These are phyloP conservation scores for Aleadryas rufinucha DNA, from an alignment of 2,113 vertebrate species.

Conservation along the genomic window DNA sequence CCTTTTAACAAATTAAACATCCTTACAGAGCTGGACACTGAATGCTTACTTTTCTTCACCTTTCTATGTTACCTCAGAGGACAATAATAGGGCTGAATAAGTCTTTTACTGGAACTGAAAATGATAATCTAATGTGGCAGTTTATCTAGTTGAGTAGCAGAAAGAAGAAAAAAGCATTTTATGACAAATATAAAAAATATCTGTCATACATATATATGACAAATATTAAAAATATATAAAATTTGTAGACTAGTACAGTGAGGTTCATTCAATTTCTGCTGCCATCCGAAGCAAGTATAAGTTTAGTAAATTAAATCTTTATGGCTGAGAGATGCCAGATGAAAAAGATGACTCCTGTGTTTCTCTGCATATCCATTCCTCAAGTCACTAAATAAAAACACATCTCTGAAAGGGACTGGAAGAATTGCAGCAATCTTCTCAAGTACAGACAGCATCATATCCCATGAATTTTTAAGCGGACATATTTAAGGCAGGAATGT, in stretches of 20 bases:
- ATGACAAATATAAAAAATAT: not conserved
- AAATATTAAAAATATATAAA: not conserved
- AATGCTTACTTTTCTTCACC: not conserved
- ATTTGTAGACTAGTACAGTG: not conserved
- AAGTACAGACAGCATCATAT: not conserved
- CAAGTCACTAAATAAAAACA: not conserved
- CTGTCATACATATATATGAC: not conserved
- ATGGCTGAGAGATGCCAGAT: not conserved
- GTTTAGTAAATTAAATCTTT: not conserved
- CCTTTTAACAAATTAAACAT: not conserved
- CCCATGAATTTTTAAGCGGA: not conserved
- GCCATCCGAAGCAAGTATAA: not conserved
- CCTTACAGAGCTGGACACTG: not conserved
- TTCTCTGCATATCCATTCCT: not conserved
- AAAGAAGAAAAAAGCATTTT: not conserved
- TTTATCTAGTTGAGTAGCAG: not conserved
- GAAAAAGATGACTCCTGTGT: not conserved
- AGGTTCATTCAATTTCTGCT: not conserved
- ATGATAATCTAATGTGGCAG: not conserved
- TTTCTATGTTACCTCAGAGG: not conserved
- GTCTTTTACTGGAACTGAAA: not conserved
- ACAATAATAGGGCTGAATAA: not conserved
- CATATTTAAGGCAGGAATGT: not conserved
- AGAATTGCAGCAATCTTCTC: conserved; percentile 16
- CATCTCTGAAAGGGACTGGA: not conserved